A percentile compares a stretch with the other conserved stretches of the same genome.
Conservation (phyloP, 2,797 vertebrate species). For the Rhabdomys pumilio region DNA sequence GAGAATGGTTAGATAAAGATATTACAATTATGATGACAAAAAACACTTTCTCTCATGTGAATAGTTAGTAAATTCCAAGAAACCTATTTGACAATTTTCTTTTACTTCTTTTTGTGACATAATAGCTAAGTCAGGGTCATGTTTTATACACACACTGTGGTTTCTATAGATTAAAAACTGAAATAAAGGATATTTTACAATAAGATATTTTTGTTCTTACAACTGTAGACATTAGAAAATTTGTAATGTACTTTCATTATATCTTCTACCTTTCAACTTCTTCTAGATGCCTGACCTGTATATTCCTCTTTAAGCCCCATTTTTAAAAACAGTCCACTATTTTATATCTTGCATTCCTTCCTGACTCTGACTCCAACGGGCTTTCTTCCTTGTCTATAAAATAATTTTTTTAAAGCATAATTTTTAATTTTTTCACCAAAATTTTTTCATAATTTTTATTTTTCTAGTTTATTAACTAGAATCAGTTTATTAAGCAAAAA, state of each 20-base stretch:
- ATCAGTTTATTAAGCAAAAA: conserved; percentile 6
- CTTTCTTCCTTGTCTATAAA: background rate
- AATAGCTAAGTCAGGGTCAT: background rate
- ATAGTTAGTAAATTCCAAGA: conserved; percentile 19
- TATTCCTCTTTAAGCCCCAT: background rate
- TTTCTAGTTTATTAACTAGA: no score
- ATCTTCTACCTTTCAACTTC: no score
- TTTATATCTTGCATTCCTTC: background rate
- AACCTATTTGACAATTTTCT: background rate
- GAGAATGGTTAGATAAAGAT: background rate
- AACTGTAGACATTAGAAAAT: background rate
- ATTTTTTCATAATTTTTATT: no score
- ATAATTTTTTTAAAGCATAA: background rate
- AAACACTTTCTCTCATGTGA: background rate
- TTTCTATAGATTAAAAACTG: conserved; percentile 5
- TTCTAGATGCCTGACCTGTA: background rate
- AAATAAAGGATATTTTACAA: conserved; percentile 32
- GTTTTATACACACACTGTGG: background rate
- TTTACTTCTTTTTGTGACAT: background rate
- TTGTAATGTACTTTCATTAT: background rate
- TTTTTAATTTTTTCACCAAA: background rate
- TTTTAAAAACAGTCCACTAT: background rate
- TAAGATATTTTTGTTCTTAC: background rate
- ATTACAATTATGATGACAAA: background rate
- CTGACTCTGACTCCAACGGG: background rate